Conservation (phyloP, 2,113 vertebrate genomes). For the Galeopterus variegatus region DNA sequence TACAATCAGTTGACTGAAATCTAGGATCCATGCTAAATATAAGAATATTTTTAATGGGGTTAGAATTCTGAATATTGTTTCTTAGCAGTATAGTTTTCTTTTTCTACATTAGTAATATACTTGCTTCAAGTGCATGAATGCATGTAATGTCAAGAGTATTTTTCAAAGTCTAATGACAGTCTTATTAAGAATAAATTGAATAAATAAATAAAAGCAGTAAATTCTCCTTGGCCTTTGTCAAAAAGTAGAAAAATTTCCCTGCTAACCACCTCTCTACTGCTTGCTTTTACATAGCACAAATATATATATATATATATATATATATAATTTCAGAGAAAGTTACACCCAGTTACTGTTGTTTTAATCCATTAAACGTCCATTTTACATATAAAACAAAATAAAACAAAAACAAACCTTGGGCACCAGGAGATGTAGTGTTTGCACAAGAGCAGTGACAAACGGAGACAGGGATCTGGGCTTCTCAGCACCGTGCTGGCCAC, state of each 20-base stretch:
- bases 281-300: too few species aligned
- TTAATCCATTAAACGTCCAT: too few species aligned
- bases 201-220: too few species aligned
- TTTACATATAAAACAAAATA: too few species aligned
- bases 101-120: slow-evolving; percentile 75
- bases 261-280: too few species aligned
- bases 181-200: too few species aligned
- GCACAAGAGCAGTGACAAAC: neutral
- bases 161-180: neutral
- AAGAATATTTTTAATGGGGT: neutral
- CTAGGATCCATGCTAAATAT: neutral
- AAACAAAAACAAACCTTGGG: too few species aligned
- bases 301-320: too few species aligned
- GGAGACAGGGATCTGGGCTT: neutral
- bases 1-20: neutral
- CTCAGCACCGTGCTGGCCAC: too few species aligned
- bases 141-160: neutral
- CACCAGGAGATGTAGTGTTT: too few species aligned
- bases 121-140: slow-evolving; percentile 58
- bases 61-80: neutral
- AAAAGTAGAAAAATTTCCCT: too few species aligned
- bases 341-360: neutral
- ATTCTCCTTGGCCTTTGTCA: neutral
- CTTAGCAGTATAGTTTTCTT: slow-evolving; percentile 19
- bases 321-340: neutral